These are phyloP conservation scores for Malurus melanocephalus DNA, from an alignment of 2,113 vertebrate species.

Conservation along the genomic window DNA sequence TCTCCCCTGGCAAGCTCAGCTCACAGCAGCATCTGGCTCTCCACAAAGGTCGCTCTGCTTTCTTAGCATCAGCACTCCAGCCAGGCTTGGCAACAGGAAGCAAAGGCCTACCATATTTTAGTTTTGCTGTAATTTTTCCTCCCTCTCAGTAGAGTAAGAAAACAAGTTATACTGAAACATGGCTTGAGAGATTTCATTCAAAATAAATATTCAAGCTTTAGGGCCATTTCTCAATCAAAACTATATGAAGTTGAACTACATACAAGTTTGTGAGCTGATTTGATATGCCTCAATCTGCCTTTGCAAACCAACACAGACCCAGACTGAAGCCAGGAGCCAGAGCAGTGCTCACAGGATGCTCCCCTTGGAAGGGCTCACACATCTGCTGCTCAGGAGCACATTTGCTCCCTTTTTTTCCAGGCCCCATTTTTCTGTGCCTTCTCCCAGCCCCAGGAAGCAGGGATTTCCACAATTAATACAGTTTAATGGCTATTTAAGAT, in stretches of 20 bases:
- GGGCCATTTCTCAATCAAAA: not conserved
- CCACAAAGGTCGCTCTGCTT: not conserved
- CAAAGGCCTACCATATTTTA: not conserved
- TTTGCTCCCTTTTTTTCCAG: not conserved
- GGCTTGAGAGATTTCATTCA: not conserved
- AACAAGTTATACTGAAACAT: not conserved
- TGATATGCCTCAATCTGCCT: not conserved
- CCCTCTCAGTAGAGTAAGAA: not conserved
- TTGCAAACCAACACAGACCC: not conserved
- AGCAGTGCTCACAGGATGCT: not conserved
- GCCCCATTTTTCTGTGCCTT: not conserved
- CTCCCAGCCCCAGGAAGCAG: not conserved
- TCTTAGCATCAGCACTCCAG: not conserved
- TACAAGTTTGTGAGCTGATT: not conserved
- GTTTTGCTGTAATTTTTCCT: not conserved
- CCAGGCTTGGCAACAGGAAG: not conserved
- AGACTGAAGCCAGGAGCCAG: not conserved
- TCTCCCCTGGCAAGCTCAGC: constrained; percentile 41
- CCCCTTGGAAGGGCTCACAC: not conserved
- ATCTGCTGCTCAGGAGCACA: not conserved
- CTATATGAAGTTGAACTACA: fast-evolving
- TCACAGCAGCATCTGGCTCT: constrained; percentile 40
- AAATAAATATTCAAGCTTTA: not conserved
- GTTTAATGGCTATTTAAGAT: not conserved
- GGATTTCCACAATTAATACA: not conserved